Conservation (phyloP, 2,113 vertebrate species). For the Motacilla alba region DNA sequence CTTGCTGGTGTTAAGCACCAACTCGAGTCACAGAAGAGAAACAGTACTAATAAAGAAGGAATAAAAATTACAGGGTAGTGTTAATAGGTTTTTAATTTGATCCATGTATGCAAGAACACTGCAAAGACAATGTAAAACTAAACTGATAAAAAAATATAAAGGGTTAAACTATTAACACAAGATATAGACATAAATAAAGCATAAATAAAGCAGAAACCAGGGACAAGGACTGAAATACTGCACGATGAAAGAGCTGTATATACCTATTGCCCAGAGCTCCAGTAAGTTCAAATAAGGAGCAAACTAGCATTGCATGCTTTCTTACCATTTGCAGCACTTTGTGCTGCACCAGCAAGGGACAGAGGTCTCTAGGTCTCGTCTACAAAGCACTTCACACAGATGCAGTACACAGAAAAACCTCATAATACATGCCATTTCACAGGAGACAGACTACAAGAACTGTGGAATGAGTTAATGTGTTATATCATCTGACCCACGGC, state of each 20-base stretch:
- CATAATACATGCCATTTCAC: not conserved
- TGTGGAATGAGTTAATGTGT: not conserved
- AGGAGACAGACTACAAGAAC: not conserved
- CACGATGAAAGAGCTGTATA: not conserved
- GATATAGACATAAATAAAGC: not conserved
- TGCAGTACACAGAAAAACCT: not conserved
- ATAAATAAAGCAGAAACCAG: not conserved
- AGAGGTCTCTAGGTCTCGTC: not conserved
- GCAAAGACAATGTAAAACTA: not conserved
- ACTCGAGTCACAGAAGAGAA: not conserved
- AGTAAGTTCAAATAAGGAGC: not conserved
- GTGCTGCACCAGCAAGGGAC: not conserved
- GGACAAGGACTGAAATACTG: not conserved
- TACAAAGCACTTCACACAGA: not conserved
- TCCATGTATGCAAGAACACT: not conserved
- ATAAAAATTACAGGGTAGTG: not conserved
- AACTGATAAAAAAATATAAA: fast-evolving
- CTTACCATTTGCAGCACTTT: not conserved
- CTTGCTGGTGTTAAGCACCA: not conserved
- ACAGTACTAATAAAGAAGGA: not conserved
- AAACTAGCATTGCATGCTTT: not conserved
- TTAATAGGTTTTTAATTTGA: not conserved
- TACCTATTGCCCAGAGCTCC: not conserved
- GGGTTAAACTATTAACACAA: not conserved
- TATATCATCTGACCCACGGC: not conserved